A percentile compares a stretch with the other conserved stretches of the same genome.
phyloP scores from a whole-genome alignment of 2,797 vertebrate genomes.

The Lateolabrax maculatus region DNA sequence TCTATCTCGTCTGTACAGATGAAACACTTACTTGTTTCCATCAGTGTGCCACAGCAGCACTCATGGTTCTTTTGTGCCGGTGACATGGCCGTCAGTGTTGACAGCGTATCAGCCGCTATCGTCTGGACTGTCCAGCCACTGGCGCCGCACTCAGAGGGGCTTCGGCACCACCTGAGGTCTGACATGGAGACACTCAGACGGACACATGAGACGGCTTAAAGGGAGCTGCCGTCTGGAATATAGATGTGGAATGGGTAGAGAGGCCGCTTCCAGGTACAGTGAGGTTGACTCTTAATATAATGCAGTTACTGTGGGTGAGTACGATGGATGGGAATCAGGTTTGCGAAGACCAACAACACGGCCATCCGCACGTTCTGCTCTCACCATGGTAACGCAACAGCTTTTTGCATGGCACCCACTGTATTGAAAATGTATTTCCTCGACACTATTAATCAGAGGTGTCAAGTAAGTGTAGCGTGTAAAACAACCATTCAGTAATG shows the following conservation, averaged over 20 bases:
- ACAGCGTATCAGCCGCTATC: conserved; percentile 69
- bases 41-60: conserved; percentile 37
- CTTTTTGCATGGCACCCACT: conserved; percentile 20
- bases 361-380: conserved; percentile 15
- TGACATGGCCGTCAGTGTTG: conserved; percentile 64
- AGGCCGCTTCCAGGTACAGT: conserved; percentile 24
- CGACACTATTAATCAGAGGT: conserved; percentile 62
- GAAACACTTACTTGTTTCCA: conserved; percentile 24
- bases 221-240: conserved; percentile 30
- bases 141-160: conserved; percentile 64
- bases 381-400: conserved; percentile 19
- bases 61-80: conserved; percentile 37
- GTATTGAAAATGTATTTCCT: conserved; percentile 45
- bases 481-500: conserved; percentile 60
- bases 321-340: conserved; percentile 24
- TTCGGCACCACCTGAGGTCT: conserved; percentile 50
- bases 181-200: conserved; percentile 39
- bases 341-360: conserved; percentile 14
- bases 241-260: conserved; percentile 34
- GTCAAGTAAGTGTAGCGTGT: conserved; percentile 53
- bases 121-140: conserved; percentile 59
- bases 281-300: not conserved
- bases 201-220: conserved; percentile 34
- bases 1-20: conserved; percentile 8
- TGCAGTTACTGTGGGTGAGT: conserved; percentile 15